Conservation (phyloP, 2,888 invertebrate species). For the Plutella xylostella region DNA sequence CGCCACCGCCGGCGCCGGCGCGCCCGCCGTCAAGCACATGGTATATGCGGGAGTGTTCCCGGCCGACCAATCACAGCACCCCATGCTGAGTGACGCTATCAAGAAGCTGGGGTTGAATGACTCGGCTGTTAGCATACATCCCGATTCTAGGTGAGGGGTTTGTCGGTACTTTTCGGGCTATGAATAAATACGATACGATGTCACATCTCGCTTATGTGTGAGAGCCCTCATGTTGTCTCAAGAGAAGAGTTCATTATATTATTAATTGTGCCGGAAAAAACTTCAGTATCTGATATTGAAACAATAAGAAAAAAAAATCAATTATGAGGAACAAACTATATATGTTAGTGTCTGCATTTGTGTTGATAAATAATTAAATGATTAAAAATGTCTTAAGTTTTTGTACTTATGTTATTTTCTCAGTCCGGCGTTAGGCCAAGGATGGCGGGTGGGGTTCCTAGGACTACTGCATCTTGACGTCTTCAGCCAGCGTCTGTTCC, state of each 20-base stretch:
- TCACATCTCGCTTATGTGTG: too few species aligned
- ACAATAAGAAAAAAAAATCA: too few species aligned
- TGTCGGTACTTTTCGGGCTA: too few species aligned
- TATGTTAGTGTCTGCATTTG: too few species aligned
- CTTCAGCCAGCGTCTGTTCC: constrained; percentile 85
- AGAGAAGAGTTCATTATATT: too few species aligned
- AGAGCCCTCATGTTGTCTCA: too few species aligned
- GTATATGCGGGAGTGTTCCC: constrained; percentile 81
- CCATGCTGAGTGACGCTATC: constrained; percentile 81
- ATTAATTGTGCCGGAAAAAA: too few species aligned
- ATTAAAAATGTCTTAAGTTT: too few species aligned
- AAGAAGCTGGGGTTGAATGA: constrained; percentile 95
- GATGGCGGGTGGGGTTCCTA: constrained; percentile 89
- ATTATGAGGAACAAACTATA: too few species aligned
- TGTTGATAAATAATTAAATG: too few species aligned
- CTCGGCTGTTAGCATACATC: constrained; percentile 84
- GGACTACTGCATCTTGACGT: constrained; percentile 91
- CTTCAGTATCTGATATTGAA: too few species aligned
- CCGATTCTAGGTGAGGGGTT: constrained; percentile 85
- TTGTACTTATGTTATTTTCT: constrained; percentile 21
- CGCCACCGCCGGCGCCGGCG: constrained; percentile 23
- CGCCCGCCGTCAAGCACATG: constrained; percentile 53
- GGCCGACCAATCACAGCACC: constrained; percentile 87
- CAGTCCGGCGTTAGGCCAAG: constrained; percentile 89
- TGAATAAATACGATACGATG: too few species aligned